Evolutionary conservation across 1,140 invertebrate genomes (phyloP).

Genomic region (Muscidifurax raptorellus): DNA sequence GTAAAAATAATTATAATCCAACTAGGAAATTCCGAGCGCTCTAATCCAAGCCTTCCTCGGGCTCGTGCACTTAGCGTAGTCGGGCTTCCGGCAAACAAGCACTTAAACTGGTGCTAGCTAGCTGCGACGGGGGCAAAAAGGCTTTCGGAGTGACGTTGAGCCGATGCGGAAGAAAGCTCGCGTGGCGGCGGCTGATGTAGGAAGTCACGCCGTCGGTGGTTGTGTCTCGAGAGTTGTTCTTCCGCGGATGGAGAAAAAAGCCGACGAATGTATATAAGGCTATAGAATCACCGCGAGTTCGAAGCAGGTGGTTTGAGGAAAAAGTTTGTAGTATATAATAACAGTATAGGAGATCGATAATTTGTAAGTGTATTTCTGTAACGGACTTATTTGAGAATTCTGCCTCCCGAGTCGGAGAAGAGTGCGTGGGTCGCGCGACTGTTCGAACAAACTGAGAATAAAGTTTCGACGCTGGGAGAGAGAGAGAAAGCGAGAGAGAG

Average conservation of each 20-base stretch:
- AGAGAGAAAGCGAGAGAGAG: too few species aligned
- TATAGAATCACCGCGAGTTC: too few species aligned
- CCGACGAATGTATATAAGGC: too few species aligned
- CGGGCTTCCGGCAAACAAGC: slow-evolving; percentile 13
- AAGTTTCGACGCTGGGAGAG: neutral
- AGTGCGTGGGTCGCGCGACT: neutral
- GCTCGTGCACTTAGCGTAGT: neutral
- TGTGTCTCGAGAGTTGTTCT: neutral
- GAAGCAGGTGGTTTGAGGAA: too few species aligned
- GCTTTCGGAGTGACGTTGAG: slow-evolving; percentile 7
- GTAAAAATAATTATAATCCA: neutral
- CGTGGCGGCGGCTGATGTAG: neutral
- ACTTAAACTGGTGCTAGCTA: slow-evolving; percentile 17
- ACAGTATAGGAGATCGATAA: neutral
- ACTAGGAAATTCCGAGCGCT: neutral
- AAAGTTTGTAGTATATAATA: neutral
- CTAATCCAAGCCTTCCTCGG: neutral
- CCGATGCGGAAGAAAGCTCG: neutral
- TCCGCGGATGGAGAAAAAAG: neutral
- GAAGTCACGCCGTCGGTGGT: slow-evolving; percentile 4
- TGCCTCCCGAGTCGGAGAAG: neutral
- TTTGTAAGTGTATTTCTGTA: neutral
- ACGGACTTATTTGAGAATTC: neutral
- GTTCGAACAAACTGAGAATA: slow-evolving; percentile 24
- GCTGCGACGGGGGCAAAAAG: neutral